phyloP scores from a whole-genome alignment of 2,888 invertebrate genomes.

The Caenorhabditis zanzibari region DNA sequence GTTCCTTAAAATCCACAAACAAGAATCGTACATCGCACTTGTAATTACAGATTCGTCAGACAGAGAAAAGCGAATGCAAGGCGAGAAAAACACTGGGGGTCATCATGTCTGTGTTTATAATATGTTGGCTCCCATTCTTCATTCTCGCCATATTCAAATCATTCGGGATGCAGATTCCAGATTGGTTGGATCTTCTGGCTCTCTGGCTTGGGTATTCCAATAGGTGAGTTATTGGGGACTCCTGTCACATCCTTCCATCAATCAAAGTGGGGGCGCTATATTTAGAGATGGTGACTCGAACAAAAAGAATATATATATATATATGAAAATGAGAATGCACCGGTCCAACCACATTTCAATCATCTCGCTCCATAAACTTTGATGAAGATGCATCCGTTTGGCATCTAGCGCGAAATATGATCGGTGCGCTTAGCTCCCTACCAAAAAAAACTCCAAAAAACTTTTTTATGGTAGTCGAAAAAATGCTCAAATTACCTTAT shows the following conservation, averaged over 20 bases:
- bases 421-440: constrained; percentile 18
- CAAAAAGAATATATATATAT: no score
- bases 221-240: constrained; percentile 82
- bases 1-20: not conserved
- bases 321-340: constrained; percentile 11
- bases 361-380: constrained; percentile 55
- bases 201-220: constrained; percentile 97
- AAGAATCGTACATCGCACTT: constrained; percentile 31
- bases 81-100: constrained; percentile 98
- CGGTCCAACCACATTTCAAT: constrained; percentile 37
- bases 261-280: not conserved
- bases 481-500: constrained; percentile 48
- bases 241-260: constrained; percentile 42
- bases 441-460: constrained; percentile 18
- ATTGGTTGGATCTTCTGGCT: constrained; percentile 78
- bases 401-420: constrained; percentile 51
- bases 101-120: constrained; percentile 92
- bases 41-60: constrained; percentile 63
- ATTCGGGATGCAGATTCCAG: constrained; percentile 68
- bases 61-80: constrained; percentile 89
- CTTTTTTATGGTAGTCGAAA: not conserved
- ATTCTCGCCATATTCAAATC: constrained; percentile 90
- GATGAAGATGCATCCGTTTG: constrained; percentile 56
- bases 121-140: constrained; percentile 99
- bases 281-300: not conserved